Evolutionary conservation across 2,113 vertebrate genomes (phyloP).

Genomic region (Anoplopoma fimbria): DNA sequence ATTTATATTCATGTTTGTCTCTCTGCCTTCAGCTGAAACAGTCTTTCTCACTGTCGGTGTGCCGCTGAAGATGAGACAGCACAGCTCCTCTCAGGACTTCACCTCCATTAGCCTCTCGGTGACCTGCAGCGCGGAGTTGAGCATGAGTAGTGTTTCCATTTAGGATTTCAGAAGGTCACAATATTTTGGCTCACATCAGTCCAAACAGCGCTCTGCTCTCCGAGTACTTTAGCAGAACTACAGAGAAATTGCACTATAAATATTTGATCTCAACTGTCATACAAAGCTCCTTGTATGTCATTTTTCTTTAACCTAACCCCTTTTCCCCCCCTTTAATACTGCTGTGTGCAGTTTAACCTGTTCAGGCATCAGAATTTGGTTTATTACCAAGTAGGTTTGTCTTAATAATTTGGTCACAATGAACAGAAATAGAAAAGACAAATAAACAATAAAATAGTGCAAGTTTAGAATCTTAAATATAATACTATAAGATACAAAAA

Average conservation of each 20-base stretch:
- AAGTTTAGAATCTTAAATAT: background rate
- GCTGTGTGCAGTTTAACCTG: background rate
- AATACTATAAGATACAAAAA: background rate
- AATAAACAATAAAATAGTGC: background rate
- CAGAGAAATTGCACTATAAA: background rate
- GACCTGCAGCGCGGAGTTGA: constrained; percentile 18
- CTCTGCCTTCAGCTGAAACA: background rate
- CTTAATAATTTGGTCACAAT: background rate
- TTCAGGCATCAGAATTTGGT: background rate
- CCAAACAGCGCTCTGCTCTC: background rate
- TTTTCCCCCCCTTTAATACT: background rate
- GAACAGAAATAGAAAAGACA: background rate
- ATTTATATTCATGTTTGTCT: constrained; percentile 11
- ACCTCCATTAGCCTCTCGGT: constrained; percentile 32
- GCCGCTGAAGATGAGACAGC: constrained; percentile 36
- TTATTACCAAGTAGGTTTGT: background rate
- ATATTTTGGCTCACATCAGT: constrained; percentile 14
- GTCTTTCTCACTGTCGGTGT: constrained; percentile 14
- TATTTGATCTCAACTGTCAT: background rate
- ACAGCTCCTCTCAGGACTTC: constrained; percentile 6
- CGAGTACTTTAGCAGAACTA: background rate
- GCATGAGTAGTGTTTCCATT: constrained; percentile 18
- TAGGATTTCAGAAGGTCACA: constrained; percentile 39
- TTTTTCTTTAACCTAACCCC: background rate
- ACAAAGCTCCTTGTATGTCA: background rate